A percentile compares a stretch with the other conserved stretches of the same genome.
Conservation (phyloP, 1,140 invertebrate species). For the Hylyphantes graminicola region DNA sequence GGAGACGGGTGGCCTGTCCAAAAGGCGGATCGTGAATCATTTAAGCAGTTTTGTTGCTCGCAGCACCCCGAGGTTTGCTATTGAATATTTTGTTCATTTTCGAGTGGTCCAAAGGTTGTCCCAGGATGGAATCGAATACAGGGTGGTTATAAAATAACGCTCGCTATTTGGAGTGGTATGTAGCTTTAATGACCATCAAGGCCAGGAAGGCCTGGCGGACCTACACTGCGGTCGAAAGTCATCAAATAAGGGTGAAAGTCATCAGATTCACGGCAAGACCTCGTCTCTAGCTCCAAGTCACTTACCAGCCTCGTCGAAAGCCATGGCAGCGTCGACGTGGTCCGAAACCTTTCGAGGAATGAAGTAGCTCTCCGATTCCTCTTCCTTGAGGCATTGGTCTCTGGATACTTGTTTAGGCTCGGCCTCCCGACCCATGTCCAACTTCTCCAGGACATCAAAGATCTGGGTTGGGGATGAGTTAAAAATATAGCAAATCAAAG, state of each 20-base stretch:
- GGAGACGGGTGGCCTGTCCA: no score
- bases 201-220: not conserved
- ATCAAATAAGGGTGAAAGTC: not conserved
- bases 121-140: no score
- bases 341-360: not conserved
- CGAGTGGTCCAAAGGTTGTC: no score
- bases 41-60: no score
- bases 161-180: no score
- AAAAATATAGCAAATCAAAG: no score
- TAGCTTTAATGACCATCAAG: not conserved
- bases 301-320: slow-evolving; percentile 69
- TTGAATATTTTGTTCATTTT: no score
- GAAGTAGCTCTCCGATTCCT: not conserved
- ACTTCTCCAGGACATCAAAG: slow-evolving; percentile 33
- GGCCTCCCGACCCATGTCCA: slow-evolving; percentile 7
- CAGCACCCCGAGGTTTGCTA: no score
- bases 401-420: not conserved
- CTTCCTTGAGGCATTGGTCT: not conserved
- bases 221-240: not conserved
- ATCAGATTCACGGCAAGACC: slow-evolving; percentile 67
- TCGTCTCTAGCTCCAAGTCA: slow-evolving; percentile 70
- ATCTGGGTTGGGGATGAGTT: slow-evolving; percentile 63
- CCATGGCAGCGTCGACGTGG: slow-evolving; percentile 35
- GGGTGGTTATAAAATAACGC: no score
- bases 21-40: no score